phyloP scores from a whole-genome alignment of 2,797 vertebrate genomes.

The Prionace glauca region DNA sequence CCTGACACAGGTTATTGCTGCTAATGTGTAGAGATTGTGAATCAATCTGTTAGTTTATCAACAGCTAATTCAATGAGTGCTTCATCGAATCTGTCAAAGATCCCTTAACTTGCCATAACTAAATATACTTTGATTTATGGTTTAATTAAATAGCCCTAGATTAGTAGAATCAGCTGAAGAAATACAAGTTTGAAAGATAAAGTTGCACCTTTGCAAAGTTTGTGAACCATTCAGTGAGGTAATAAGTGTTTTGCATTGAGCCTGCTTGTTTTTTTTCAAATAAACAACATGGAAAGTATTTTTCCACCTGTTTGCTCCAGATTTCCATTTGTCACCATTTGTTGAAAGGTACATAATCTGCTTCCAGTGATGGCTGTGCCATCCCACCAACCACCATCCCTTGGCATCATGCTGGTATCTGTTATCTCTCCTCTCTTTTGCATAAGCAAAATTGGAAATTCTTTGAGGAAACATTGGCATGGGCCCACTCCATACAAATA shows the following conservation, averaged over 20 bases:
- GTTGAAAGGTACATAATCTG: neutral
- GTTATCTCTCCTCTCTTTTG: neutral
- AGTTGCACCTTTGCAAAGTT: neutral
- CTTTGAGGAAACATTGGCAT: neutral
- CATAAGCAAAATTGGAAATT: neutral
- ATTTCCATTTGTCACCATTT: neutral
- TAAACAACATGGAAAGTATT: neutral
- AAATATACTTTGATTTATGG: neutral
- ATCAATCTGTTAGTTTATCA: neutral
- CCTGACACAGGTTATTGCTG: neutral
- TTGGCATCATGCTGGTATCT: neutral
- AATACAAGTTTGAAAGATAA: neutral
- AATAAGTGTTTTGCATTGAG: neutral
- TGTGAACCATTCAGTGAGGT: neutral
- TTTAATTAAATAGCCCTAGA: neutral
- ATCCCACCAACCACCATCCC: neutral
- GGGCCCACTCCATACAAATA: neutral
- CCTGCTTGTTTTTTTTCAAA: neutral
- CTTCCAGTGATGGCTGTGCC: neutral
- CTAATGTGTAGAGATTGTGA: neutral
- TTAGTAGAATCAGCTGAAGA: neutral
- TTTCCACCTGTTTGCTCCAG: neutral
- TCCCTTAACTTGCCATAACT: neutral
- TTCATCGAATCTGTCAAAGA: neutral
- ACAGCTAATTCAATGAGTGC: neutral